These are phyloP conservation scores for Pocillopora damicornis DNA, from an alignment of 64 coral and sea anemone species.

Conservation along the genomic window DNA sequence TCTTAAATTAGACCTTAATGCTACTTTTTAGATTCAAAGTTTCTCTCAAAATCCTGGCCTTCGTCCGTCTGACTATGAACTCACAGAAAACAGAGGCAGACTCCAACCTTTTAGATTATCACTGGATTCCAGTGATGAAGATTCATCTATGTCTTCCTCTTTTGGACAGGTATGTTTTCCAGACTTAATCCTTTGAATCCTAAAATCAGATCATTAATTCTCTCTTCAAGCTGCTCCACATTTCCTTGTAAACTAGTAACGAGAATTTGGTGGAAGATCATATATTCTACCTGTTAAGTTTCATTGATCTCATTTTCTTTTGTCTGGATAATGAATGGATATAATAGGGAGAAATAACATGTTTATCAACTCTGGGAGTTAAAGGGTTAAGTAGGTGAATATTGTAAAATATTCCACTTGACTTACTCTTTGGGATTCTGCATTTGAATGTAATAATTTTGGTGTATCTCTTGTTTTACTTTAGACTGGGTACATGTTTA, in stretches of 20 bases:
- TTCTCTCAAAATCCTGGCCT: constrained; percentile 58
- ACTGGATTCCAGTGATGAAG: constrained; percentile 87
- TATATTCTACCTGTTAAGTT: too few species aligned
- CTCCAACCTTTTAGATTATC: constrained; percentile 60
- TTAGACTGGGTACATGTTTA: constrained; percentile 85
- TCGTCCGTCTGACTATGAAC: constrained; percentile 78
- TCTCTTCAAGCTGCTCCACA: too few species aligned
- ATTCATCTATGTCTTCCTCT: constrained; percentile 82
- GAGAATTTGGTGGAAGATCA: too few species aligned
- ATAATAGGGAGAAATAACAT: background rate
- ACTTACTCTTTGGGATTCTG: background rate
- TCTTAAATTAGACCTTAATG: too few species aligned
- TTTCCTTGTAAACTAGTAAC: too few species aligned
- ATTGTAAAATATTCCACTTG: too few species aligned
- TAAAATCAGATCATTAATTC: background rate
- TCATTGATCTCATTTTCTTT: too few species aligned
- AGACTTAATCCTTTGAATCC: background rate
- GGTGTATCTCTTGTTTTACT: background rate
- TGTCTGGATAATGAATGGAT: background rate
- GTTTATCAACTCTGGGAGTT: too few species aligned
- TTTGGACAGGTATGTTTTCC: constrained; percentile 70
- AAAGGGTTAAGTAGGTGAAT: too few species aligned
- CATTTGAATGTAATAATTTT: background rate
- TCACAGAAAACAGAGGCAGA: constrained; percentile 74
- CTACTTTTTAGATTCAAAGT: constrained; percentile 59